Evolutionary conservation across 2,113 vertebrate genomes (phyloP).

Genomic region (Ivindomyrus marchei): DNA sequence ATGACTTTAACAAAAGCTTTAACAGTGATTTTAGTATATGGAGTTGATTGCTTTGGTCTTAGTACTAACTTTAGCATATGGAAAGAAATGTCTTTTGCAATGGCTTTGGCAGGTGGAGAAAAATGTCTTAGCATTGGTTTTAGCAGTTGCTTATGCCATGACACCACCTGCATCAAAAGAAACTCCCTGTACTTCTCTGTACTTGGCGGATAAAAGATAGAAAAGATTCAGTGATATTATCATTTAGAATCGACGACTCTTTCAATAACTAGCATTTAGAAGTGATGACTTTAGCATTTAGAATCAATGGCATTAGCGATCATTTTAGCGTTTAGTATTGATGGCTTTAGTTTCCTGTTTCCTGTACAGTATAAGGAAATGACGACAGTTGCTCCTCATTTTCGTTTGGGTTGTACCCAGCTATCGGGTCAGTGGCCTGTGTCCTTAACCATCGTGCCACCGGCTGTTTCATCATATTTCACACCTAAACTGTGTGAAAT

Average conservation of each 20-base stretch:
- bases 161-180: too few species aligned
- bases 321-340: not conserved
- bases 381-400: not conserved
- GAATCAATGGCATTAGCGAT: not conserved
- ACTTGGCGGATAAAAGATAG: too few species aligned
- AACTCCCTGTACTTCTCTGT: too few species aligned
- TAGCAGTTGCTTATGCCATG: too few species aligned
- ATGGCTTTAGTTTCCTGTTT: not conserved
- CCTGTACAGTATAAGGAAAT: not conserved
- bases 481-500: not conserved
- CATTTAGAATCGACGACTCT: not conserved
- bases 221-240: too few species aligned
- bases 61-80: not conserved
- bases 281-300: not conserved
- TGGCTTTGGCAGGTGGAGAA: not conserved
- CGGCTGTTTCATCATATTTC: not conserved
- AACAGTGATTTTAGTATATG: not conserved
- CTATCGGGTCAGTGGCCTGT: not conserved
- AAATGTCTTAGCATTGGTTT: not conserved
- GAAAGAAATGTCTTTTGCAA: not conserved
- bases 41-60: not conserved
- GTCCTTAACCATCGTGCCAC: not conserved
- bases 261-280: not conserved
- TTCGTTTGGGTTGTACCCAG: not conserved
- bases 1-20: not conserved